Evolutionary conservation across 2,113 vertebrate species (phyloP), one percentile per base, ranked within the genome.

Genomic region (Grus americana): DNA sequence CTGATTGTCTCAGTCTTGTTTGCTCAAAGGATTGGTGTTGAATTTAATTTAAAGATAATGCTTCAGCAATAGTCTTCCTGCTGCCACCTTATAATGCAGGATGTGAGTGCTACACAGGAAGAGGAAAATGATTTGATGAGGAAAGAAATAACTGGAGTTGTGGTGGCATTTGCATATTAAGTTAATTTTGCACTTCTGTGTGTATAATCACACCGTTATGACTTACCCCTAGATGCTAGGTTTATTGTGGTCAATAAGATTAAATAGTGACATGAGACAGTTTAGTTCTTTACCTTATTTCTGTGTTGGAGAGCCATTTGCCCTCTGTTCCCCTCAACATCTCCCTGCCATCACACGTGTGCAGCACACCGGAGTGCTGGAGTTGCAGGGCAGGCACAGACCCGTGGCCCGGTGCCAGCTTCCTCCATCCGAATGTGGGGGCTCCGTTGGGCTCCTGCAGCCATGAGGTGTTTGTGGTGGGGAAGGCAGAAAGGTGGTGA

Each of bases 291-390:
- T 10, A 32, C 38, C 15, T 68, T 47, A 47, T 10, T 76, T 71
- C 73, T 44, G n/a, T 19, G 15, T 5, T 14, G 32, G 65, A 71
- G 50, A 57, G 30, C 49, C 0, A 0, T 27, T 36, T 5, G 13
- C 12, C 24, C n/a, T 21, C 55, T 12, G 55, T 14, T 70, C 55
- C 47, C 11, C 11, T 21, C 40, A 34, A 4, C n/a, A 1, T 40
- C 5, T 21, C n/a, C 19, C 29, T 26, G 62, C 6, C 5, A 2
- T 67, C 22, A 36, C 32, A 5, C 0, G 4, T 15, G 42, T 6
- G n/a, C 62, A 29, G 19, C 4, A 2, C 27, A 38, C 55, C 3
- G 3, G 42, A 19, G 42, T 6, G 34, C 27, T 1, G 1, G 42
- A 9, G 15, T 15, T 36, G 5, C 14, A 2, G 86, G 32, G 52